Evolutionary conservation across 2,888 invertebrate genomes (phyloP), one percentile per base, ranked within the genome.

Genomic region (Cotesia congregata): DNA sequence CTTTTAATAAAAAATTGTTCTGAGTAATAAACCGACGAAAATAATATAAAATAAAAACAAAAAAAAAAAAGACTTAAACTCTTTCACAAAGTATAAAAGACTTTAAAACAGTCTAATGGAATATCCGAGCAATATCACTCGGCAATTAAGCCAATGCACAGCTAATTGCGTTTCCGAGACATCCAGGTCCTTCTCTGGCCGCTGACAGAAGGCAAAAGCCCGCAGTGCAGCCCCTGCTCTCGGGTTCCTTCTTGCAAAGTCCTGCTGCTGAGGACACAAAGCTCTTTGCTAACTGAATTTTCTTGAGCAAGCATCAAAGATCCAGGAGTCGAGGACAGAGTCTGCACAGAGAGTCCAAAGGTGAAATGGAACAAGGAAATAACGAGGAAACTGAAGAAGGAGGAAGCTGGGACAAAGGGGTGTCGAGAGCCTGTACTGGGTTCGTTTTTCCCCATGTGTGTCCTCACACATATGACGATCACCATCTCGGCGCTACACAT

Each of bases 301-400:
- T 89, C 89, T 89, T 88, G 87, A 88, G 88, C 88, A 86, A 84
- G 82, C 88, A 88, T 88, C 88, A 88, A 89, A 89, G 88, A 89
- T 89, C 86, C 73, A 50, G 9, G 50, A 50, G 9, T 50, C 50
- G 50, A 50, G 50, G 50, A 50, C 50, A 12, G 50, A 12, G 50
- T 50, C 50, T 50, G 50, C 59, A 50, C 50, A 50, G 75, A 62
- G 72, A 20, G 15, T 60, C 74, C 67, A 67, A 75, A 38, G 74
- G 71, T 67, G 50, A 74, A 64, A 61, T 60, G 62, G 67, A 40
- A 15, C 17, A 59, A 41, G 41, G 41, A 40, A 68, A 68, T 67
- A 67, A 40, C 39, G 15, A 39, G 40, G 65, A 39, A 72, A 67
- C 70, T 9, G 74, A 12, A 67, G 20, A 74, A 59, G 70, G n/a